phyloP scores from a whole-genome alignment of 2,888 invertebrate species.

The Leucoptera coffeella region DNA sequence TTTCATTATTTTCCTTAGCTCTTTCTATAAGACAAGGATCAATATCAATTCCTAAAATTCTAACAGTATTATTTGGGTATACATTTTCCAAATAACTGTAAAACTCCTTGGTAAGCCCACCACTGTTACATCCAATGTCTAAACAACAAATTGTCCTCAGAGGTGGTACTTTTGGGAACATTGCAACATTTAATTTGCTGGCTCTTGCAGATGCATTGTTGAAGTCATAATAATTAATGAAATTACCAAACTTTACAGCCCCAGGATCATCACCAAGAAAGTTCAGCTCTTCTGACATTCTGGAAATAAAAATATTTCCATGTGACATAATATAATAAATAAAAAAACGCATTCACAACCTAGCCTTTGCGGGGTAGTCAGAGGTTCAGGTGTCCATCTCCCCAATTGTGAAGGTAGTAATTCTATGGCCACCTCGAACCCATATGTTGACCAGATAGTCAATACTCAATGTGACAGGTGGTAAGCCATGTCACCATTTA shows the following conservation, averaged over 20 bases:
- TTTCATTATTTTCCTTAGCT: conserved; percentile 49
- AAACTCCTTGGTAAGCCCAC: conserved; percentile 62
- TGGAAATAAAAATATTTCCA: too few species aligned
- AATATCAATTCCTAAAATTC: conserved; percentile 67
- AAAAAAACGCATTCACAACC: too few species aligned
- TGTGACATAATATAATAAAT: too few species aligned
- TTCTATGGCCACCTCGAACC: too few species aligned
- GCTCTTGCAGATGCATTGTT: conserved; percentile 66
- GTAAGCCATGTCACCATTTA: too few species aligned
- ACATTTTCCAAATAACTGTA: conserved; percentile 40
- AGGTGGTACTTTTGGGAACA: conserved; percentile 17
- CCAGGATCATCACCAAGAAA: conserved; percentile 63
- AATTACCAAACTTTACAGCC: conserved; percentile 74
- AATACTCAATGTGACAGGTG: too few species aligned
- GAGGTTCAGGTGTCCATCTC: too few species aligned
- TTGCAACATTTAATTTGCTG: conserved; percentile 40
- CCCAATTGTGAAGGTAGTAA: too few species aligned
- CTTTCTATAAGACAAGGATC: conserved; percentile 64
- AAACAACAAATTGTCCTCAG: conserved; percentile 41
- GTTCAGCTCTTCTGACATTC: conserved; percentile 15
- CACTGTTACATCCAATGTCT: conserved; percentile 76
- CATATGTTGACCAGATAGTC: too few species aligned
- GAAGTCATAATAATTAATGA: conserved; percentile 82
- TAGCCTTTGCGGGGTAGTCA: too few species aligned
- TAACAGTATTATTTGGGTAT: conserved; percentile 19